Conservation (phyloP, 2,113 vertebrate genomes). For the Gobio gobio region DNA sequence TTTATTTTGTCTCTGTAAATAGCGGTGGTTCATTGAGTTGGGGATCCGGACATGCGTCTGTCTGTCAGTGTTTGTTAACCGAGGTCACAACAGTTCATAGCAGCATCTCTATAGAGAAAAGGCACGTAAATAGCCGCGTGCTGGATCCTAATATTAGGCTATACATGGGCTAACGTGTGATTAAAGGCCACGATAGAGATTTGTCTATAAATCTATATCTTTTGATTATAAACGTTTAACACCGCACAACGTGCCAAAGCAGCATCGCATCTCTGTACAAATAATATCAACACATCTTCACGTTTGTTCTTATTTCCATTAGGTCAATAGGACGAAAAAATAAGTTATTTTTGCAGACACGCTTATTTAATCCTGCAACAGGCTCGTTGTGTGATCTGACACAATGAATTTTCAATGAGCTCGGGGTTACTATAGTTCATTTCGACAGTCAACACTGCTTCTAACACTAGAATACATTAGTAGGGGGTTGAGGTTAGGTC, state of each 20-base stretch:
- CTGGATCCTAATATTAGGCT: background rate
- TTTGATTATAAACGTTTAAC: background rate
- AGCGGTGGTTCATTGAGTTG: conserved; percentile 26
- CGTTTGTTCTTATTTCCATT: background rate
- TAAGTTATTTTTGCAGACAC: background rate
- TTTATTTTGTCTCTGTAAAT: conserved; percentile 22
- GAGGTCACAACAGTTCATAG: conserved; percentile 50
- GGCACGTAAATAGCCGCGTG: background rate
- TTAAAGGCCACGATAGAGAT: background rate
- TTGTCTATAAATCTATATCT: background rate
- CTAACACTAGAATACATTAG: background rate
- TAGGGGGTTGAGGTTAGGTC: background rate
- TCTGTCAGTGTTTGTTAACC: conserved; percentile 43
- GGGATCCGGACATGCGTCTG: conserved; percentile 30
- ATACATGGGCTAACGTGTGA: background rate
- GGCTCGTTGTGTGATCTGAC: conserved; percentile 27
- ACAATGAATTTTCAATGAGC: conserved; percentile 50
- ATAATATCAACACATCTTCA: background rate
- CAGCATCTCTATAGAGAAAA: conserved; percentile 42
- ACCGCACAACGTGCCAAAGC: background rate
- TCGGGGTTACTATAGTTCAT: conserved; percentile 59
- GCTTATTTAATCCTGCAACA: conserved; percentile 42
- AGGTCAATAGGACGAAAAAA: too few relatives aligned
- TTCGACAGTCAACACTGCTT: background rate
- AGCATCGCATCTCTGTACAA: background rate